Evolutionary conservation across 2,797 vertebrate species (phyloP).

Genomic region (Paratrypauchen microcephalus): DNA sequence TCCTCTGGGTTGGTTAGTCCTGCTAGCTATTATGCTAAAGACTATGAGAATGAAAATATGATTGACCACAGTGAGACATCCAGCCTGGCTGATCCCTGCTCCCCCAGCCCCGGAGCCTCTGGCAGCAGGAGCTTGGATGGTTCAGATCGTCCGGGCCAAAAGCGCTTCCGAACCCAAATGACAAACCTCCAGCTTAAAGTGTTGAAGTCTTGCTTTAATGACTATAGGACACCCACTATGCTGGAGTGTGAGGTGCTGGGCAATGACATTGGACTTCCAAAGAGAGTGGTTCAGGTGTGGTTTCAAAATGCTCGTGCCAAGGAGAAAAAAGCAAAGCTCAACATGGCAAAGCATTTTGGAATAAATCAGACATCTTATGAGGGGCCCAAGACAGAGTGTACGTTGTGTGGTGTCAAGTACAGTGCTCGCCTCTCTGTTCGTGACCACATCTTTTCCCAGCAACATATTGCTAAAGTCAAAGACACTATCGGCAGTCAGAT

Average conservation of each 20-base stretch:
- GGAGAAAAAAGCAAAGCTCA: conserved; percentile 98
- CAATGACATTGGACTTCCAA: conserved; percentile 99
- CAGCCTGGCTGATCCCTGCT: conserved; percentile 96
- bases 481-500: conserved; percentile 99
- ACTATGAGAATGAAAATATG: conserved; percentile 95
- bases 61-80: conserved; percentile 99
- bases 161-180: conserved; percentile 99
- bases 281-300: conserved; percentile 99
- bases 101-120: conserved; percentile 94
- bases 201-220: conserved; percentile 98
- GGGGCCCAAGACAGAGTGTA: conserved; percentile 98
- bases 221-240: conserved; percentile 99
- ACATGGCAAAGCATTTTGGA: conserved; percentile 99
- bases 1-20: conserved; percentile 98
- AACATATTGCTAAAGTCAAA: conserved; percentile 99
- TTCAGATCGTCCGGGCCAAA: conserved; percentile 96
- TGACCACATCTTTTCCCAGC: conserved; percentile 99
- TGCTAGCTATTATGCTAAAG: conserved; percentile 95
- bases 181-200: conserved; percentile 98
- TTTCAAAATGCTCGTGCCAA: conserved; percentile 99
- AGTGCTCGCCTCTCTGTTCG: conserved; percentile 97
- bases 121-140: conserved; percentile 90
- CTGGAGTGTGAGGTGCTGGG: conserved; percentile 99
- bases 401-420: conserved; percentile 98
- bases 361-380: conserved; percentile 98